phyloP scores from a whole-genome alignment of 2,888 invertebrate genomes.

The Sipha maydis region DNA sequence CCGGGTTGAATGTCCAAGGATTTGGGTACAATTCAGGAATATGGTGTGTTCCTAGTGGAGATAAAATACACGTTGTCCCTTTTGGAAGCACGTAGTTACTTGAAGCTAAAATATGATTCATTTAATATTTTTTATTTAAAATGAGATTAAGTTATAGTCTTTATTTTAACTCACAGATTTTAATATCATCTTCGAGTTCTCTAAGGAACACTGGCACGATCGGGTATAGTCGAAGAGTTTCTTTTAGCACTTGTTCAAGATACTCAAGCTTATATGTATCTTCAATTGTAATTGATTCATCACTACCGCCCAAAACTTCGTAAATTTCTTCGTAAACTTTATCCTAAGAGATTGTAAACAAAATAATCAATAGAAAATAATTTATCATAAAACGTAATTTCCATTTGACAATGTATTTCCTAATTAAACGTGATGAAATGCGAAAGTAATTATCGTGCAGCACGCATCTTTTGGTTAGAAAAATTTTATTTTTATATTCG shows the following conservation, averaged over 20 bases:
- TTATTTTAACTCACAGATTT: constrained; percentile 62
- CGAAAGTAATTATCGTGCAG: too few relatives aligned
- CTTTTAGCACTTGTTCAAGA: constrained; percentile 64
- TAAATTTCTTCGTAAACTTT: constrained; percentile 63
- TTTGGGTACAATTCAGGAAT: constrained; percentile 62
- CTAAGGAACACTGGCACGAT: constrained; percentile 63
- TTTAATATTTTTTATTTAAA: too few relatives aligned
- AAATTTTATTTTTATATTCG: too few relatives aligned
- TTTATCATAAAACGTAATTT: too few relatives aligned
- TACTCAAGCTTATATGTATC: constrained; percentile 66
- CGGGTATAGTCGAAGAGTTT: constrained; percentile 63
- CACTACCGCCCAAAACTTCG: constrained; percentile 63
- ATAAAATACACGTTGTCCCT: constrained; percentile 63
- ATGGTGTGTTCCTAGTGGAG: constrained; percentile 62
- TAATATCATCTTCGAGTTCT: constrained; percentile 62
- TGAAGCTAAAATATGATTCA: not conserved
- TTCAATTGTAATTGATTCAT: constrained; percentile 68
- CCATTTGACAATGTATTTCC: too few relatives aligned
- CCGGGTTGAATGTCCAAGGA: constrained; percentile 64
- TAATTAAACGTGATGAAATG: too few relatives aligned
- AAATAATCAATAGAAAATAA: too few relatives aligned
- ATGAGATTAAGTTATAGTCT: too few relatives aligned
- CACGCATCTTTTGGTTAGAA: too few relatives aligned
- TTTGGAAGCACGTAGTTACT: constrained; percentile 61
- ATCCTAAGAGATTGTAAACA: constrained; percentile 37